Conservation (phyloP, 2,888 invertebrate genomes). For the Terebella lapidaria region DNA sequence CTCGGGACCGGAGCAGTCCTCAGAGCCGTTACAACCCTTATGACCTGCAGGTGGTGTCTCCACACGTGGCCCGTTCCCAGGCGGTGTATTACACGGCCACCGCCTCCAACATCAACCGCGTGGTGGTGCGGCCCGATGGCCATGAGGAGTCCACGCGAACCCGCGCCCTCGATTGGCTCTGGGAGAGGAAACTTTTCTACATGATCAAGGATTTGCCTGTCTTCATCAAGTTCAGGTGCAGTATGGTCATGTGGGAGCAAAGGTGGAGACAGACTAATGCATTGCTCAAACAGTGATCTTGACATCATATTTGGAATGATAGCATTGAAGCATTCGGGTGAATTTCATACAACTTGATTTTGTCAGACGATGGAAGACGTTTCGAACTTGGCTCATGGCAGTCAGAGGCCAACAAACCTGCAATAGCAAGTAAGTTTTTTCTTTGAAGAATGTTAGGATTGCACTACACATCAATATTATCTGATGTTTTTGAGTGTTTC, state of each 20-base stretch:
- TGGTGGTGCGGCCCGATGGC: background rate
- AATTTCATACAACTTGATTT: background rate
- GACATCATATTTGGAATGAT: too few species aligned
- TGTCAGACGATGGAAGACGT: conserved; percentile 6
- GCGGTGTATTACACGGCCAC: conserved; percentile 46
- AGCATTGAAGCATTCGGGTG: too few species aligned
- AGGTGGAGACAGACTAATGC: too few species aligned
- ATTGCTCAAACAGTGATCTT: too few species aligned
- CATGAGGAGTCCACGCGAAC: conserved; percentile 34
- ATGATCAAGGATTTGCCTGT: conserved; percentile 38
- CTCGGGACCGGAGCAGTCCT: conserved; percentile 31
- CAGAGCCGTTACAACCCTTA: conserved; percentile 46
- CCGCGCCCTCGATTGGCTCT: conserved; percentile 47
- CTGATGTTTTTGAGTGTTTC: too few species aligned
- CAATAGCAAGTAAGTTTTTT: too few species aligned
- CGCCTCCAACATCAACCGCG: conserved; percentile 46
- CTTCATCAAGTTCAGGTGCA: conserved; percentile 38
- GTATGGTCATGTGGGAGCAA: too few species aligned
- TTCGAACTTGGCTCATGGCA: background rate
- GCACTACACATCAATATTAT: too few species aligned
- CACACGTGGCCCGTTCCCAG: conserved; percentile 37
- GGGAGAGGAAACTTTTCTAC: conserved; percentile 45
- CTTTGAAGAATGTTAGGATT: too few species aligned
- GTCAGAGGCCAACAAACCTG: too few species aligned
- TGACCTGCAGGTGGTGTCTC: conserved; percentile 47